A percentile compares a stretch with the other conserved stretches of the same genome.
These are phyloP conservation scores for Drosophila atroscutellata DNA, from an alignment of 2,888 invertebrate species.

Conservation along the genomic window DNA sequence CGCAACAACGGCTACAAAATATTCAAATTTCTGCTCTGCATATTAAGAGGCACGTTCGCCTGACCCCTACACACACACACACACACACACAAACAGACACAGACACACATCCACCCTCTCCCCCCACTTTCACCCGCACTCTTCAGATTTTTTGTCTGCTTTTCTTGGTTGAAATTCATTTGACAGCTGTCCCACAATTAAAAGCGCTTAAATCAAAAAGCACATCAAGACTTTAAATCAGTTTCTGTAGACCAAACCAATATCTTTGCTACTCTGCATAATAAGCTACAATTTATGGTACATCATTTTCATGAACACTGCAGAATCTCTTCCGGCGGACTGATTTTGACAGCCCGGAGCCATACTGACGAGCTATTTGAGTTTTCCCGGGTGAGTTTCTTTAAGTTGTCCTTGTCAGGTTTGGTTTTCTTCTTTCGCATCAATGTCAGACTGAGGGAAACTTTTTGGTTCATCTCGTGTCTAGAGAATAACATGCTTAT, in stretches of 20 bases:
- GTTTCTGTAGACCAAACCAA: background rate
- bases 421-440: constrained; percentile 19
- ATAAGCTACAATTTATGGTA: background rate
- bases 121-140: background rate
- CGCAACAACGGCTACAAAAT: constrained; percentile 47
- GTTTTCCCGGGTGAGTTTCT: constrained; percentile 22
- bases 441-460: constrained; percentile 36
- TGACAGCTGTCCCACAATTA: constrained; percentile 55
- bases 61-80: background rate
- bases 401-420: constrained; percentile 40
- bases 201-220: constrained; percentile 61
- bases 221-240: constrained; percentile 20
- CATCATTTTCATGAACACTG: constrained; percentile 22
- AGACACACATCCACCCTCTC: background rate
- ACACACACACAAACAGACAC: too few species aligned
- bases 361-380: constrained; percentile 15
- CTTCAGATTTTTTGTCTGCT: constrained; percentile 14
- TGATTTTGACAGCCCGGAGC: constrained; percentile 26
- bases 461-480: constrained; percentile 31
- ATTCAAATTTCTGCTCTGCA: constrained; percentile 74
- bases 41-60: constrained; percentile 62
- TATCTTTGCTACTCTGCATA: background rate
- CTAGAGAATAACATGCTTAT: constrained; percentile 44
- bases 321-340: constrained; percentile 40
- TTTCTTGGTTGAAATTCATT: constrained; percentile 22